These are phyloP conservation scores for Hyppa rectilinea DNA, from an alignment of 2,888 invertebrate species.

Conservation along the genomic window DNA sequence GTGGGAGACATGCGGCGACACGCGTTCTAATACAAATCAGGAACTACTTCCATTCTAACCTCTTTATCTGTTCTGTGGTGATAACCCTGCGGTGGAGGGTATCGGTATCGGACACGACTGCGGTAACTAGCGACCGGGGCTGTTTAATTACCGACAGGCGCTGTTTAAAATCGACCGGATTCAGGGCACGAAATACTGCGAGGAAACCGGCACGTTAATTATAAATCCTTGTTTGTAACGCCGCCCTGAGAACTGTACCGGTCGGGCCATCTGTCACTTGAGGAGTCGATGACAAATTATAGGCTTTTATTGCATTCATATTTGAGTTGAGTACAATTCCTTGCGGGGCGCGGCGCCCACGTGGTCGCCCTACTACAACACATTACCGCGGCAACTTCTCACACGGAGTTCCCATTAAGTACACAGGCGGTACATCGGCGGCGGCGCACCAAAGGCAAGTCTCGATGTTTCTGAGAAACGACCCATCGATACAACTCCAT, in stretches of 20 bases:
- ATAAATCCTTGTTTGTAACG: conserved; percentile 36
- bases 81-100: conserved; percentile 56
- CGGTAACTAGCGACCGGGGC: conserved; percentile 32
- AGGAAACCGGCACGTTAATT: conserved; percentile 27
- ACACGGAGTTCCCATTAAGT: conserved; percentile 42
- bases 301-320: neutral
- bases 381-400: conserved; percentile 21
- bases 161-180: conserved; percentile 29
- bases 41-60: too few species aligned
- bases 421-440: conserved; percentile 40
- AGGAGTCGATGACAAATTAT: conserved; percentile 14
- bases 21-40: too few species aligned
- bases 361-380: conserved; percentile 8
- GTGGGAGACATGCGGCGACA: too few species aligned
- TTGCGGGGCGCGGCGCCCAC: neutral
- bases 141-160: conserved; percentile 27
- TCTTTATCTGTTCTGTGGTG: too few species aligned
- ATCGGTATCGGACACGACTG: conserved; percentile 48
- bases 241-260: conserved; percentile 26
- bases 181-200: conserved; percentile 12
- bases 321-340: conserved; percentile 6
- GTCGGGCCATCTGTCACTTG: conserved; percentile 29
- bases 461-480: conserved; percentile 55
- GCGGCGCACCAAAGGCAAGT: conserved; percentile 45
- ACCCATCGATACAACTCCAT: conserved; percentile 51